These are phyloP conservation scores for Habroteleia sp. DNA, from an alignment of 2,888 invertebrate genomes.

Conservation along the genomic window DNA sequence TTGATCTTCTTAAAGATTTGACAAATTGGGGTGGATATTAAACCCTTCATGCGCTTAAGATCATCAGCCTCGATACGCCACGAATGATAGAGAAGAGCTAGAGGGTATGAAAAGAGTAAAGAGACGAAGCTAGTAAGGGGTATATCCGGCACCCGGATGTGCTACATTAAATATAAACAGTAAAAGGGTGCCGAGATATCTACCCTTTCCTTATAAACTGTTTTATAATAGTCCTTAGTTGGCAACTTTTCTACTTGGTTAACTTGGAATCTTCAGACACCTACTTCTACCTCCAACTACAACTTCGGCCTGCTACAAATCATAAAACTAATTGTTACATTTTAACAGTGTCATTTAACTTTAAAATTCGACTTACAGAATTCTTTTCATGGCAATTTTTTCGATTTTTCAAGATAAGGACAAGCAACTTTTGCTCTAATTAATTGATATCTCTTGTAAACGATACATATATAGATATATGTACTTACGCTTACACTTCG, in stretches of 20 bases:
- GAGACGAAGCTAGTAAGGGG: constrained; percentile 34
- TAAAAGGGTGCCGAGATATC: constrained; percentile 53
- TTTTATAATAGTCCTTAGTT: constrained; percentile 57
- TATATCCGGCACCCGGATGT: constrained; percentile 53
- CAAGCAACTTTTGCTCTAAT: too few relatives aligned
- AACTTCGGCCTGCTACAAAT: constrained; percentile 19
- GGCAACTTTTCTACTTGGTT: constrained; percentile 62
- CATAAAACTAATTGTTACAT: constrained; percentile 26
- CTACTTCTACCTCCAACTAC: constrained; percentile 31
- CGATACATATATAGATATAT: too few relatives aligned
- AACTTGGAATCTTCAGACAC: constrained; percentile 56
- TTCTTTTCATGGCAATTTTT: too few relatives aligned
- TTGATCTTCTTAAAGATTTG: constrained; percentile 55
- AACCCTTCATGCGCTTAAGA: constrained; percentile 54
- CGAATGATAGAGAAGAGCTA: constrained; percentile 58
- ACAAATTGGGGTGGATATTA: constrained; percentile 61
- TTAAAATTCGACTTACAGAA: constrained; percentile 3
- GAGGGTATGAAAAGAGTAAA: constrained; percentile 54
- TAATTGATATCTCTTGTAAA: too few relatives aligned
- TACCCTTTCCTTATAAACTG: constrained; percentile 61
- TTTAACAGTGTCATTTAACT: not conserved
- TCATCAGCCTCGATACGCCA: constrained; percentile 53
- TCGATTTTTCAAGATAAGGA: too few relatives aligned
- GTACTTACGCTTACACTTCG: too few relatives aligned
- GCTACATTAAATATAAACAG: constrained; percentile 59